A percentile compares a stretch with the other conserved stretches of the same genome.
These are phyloP conservation scores for Eulemur mongoz DNA, from an alignment of 2,797 vertebrate species.

Conservation along the genomic window DNA sequence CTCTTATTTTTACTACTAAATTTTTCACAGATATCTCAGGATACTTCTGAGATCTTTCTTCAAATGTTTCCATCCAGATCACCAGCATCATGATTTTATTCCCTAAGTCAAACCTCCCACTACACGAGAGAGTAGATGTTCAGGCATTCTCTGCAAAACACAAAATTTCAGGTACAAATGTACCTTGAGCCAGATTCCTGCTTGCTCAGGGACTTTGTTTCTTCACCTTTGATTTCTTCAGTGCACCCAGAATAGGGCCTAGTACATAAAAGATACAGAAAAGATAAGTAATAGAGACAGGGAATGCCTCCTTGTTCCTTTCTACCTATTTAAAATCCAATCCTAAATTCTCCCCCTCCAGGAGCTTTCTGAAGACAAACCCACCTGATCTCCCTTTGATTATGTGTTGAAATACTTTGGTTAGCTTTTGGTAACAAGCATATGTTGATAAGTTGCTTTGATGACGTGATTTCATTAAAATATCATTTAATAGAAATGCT, in stretches of 20 bases:
- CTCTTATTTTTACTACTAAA: neutral
- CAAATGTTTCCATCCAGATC: neutral
- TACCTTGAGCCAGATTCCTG: too few species aligned
- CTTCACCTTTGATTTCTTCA: neutral
- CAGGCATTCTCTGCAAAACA: neutral
- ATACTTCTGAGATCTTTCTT: neutral
- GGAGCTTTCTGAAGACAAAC: neutral
- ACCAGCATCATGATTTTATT: neutral
- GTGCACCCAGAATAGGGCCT: neutral
- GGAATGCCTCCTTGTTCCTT: neutral
- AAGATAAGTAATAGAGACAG: neutral
- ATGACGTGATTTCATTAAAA: neutral
- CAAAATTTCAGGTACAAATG: neutral
- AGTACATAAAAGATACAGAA: neutral
- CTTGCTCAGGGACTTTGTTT: neutral
- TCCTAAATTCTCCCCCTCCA: neutral
- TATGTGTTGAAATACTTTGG: neutral
- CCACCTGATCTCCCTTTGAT: neutral
- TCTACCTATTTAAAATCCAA: neutral
- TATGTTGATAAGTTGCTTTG: neutral
- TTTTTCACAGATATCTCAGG: neutral
- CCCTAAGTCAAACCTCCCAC: accelerated
- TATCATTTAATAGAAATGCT: neutral
- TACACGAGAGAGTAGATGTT: neutral
- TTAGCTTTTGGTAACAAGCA: neutral